Evolutionary conservation across 2,888 invertebrate genomes (phyloP), one percentile per base, ranked within the genome.

Genomic region (Synergus itoensis): DNA sequence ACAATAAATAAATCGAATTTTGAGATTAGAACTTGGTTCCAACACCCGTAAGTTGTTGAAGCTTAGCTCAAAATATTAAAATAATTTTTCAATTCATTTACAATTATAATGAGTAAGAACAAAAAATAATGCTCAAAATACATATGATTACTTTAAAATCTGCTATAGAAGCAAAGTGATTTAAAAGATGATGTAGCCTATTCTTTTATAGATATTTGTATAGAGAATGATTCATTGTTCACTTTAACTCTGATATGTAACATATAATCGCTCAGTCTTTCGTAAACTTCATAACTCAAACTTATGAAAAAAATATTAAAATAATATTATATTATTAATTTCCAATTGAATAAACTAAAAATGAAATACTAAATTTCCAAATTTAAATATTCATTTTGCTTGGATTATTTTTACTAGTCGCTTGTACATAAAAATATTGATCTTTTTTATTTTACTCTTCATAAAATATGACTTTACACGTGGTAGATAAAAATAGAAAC

Each of bases 171-270:
- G 21, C 9, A 9, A 28, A 43, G 28, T 11, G n/a, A 73, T 53
- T 53, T 28, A 73, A 53, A 1, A 73, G 16, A n/a, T 53, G 16
- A 36, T 73, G n/a, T 14, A 67, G 14, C 21, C 16, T 43, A 60
- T 67, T 76, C 53, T 76, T 67, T 78, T 21, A 48, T 9, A 45
- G 18, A 45, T 12, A 65, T 62, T 48, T 21, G 18, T 76, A 53
- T 43, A 11, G 36, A 75, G 40, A 78, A 45, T 75, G 41, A 48
- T 43, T 11, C 60, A 76, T 67, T 62, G 53, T 53, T 73, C 14
- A 73, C 28, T 45, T 28, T 53, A 53, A 73, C n/a, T 73, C 11
- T 16, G 36, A 53, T 40, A 53, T n/a, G 16, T 40, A 65, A 48
- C 73, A 21, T 18, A 4, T 21, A 60, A 21, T 18, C 11, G 21